Percentiles rank a stretch among this genome's conserved stretches.
These are phyloP conservation scores for Drosophila elegans DNA, from an alignment of 1,140 invertebrate species.

Conservation along the genomic window DNA sequence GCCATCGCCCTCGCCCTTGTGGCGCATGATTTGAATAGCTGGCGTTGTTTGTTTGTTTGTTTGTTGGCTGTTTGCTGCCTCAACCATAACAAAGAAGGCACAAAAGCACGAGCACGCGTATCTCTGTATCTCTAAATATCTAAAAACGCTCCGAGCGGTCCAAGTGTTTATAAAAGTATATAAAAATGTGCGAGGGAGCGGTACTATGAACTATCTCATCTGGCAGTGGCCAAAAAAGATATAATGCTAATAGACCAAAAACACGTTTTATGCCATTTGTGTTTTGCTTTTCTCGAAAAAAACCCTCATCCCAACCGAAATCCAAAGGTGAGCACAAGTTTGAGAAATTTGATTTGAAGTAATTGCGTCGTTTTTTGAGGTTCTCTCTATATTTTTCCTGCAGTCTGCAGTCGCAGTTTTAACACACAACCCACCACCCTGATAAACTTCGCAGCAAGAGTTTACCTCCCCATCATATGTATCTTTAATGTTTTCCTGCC, in stretches of 20 bases:
- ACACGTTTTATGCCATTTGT: constrained; percentile 31
- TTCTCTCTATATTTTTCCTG: background rate
- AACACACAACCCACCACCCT: background rate
- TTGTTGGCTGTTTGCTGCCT: constrained; percentile 11
- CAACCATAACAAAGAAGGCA: constrained; percentile 24
- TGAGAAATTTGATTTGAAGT: background rate
- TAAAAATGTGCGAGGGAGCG: constrained; percentile 17
- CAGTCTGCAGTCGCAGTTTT: constrained; percentile 5
- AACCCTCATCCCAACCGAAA: constrained; percentile 18
- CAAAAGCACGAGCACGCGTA: constrained; percentile 13
- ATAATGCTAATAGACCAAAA: constrained; percentile 46
- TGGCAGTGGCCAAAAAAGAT: constrained; percentile 41
- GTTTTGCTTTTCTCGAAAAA: constrained; percentile 34
- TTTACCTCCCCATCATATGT: constrained; percentile 37
- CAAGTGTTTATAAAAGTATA: background rate
- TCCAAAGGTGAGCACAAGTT: constrained; percentile 38
- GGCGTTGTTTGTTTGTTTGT: constrained; percentile 36
- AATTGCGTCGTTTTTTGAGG: constrained; percentile 21
- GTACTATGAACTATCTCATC: constrained; percentile 15
- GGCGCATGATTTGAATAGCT: constrained; percentile 18
- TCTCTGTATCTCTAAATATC: constrained; percentile 4
- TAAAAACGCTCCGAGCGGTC: background rate
- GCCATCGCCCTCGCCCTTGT: constrained; percentile 4
- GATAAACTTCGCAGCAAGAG: constrained; percentile 21
- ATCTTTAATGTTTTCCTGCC: constrained; percentile 63